phyloP scores from a whole-genome alignment of 2,888 invertebrate genomes.

The Mesorhabditis belari region DNA sequence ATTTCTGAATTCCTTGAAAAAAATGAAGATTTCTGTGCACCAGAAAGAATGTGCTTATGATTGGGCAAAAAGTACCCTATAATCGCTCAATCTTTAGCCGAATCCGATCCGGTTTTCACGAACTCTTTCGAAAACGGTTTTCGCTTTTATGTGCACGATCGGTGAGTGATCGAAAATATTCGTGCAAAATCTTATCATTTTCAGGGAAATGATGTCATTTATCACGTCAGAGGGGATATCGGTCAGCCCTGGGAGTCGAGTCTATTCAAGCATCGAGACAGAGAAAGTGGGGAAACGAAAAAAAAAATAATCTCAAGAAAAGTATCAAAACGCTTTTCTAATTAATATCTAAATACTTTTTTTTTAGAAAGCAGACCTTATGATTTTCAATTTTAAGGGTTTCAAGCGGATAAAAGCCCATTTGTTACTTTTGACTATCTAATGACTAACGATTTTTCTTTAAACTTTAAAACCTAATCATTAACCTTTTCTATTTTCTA shows the following conservation, averaged over 20 bases:
- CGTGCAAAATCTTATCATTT: background rate
- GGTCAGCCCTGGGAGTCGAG: conserved; percentile 39
- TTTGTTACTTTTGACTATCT: too few relatives aligned
- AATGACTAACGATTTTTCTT: too few relatives aligned
- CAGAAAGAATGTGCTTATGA: background rate
- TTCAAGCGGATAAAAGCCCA: too few relatives aligned
- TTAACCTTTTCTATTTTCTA: too few relatives aligned
- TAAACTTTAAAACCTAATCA: too few relatives aligned
- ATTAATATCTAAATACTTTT: too few relatives aligned
- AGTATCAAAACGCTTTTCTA: too few relatives aligned
- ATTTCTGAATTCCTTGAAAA: too few relatives aligned
- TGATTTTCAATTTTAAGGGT: too few relatives aligned
- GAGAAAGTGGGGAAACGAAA: conserved; percentile 20
- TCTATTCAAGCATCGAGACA: conserved; percentile 39
- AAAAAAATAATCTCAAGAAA: too few relatives aligned
- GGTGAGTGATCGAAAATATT: background rate
- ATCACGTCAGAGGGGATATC: conserved; percentile 1
- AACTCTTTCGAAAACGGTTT: background rate
- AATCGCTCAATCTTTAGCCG: background rate
- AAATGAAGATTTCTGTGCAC: too few relatives aligned
- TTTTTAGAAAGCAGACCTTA: too few relatives aligned
- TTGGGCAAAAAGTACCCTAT: background rate
- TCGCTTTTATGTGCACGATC: background rate
- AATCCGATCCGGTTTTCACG: background rate
- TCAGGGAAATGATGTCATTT: background rate